These are phyloP conservation scores for Scortum barcoo DNA, from an alignment of 2,113 vertebrate species.

Conservation along the genomic window DNA sequence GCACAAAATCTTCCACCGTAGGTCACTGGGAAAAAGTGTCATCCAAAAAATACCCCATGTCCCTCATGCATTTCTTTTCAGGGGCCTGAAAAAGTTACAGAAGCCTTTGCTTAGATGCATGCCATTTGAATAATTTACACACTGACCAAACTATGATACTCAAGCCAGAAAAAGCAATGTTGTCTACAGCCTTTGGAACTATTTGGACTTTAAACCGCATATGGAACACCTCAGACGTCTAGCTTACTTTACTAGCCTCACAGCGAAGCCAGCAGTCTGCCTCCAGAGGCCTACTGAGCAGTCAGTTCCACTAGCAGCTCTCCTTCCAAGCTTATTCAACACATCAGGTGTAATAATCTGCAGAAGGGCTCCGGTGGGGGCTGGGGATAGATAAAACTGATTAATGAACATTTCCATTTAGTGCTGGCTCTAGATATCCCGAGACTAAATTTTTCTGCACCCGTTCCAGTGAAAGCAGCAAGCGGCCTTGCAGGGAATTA, in stretches of 20 bases:
- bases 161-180: conserved; percentile 69
- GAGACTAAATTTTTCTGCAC: conserved; percentile 11
- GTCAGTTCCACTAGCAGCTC: conserved; percentile 65
- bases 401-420: conserved; percentile 75
- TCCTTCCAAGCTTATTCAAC: conserved; percentile 73
- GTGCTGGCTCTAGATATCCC: conserved; percentile 26
- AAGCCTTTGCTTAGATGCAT: conserved; percentile 35
- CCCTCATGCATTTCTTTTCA: conserved; percentile 16
- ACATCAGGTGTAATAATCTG: conserved; percentile 78
- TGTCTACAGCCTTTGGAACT: conserved; percentile 64
- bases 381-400: conserved; percentile 69
- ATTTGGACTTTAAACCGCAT: conserved; percentile 66
- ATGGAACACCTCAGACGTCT: conserved; percentile 76
- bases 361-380: conserved; percentile 48
- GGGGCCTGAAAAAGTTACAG: conserved; percentile 33
- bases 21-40: background rate
- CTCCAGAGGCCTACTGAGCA: conserved; percentile 55
- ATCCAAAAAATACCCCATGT: background rate
- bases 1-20: conserved; percentile 1
- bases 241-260: conserved; percentile 69
- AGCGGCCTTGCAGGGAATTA: conserved; percentile 28
- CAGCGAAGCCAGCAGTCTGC: conserved; percentile 66
- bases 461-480: conserved; percentile 43
- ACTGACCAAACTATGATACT: conserved; percentile 41
- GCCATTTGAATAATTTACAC: conserved; percentile 58